A percentile compares a stretch with the other conserved stretches of the same genome.
phyloP scores from a whole-genome alignment of 1,140 invertebrate species.

The Trissolcus basalis region DNA sequence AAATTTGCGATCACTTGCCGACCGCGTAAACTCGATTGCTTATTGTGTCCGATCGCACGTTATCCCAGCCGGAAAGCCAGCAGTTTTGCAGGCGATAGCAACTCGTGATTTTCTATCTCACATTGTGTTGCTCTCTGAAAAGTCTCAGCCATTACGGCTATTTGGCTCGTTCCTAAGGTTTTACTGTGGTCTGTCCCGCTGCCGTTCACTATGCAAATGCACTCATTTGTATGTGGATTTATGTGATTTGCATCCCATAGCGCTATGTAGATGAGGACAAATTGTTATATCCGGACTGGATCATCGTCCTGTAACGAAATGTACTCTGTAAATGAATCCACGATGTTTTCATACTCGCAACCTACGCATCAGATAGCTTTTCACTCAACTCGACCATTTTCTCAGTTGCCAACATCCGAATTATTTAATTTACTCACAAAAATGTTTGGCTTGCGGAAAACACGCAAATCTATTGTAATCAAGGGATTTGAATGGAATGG shows the following conservation, averaged over 20 bases:
- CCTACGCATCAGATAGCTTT: no score
- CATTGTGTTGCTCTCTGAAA: background rate
- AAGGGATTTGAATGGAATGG: no score
- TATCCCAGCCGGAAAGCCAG: background rate
- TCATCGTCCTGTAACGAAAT: slow-evolving; percentile 10
- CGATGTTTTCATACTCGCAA: background rate
- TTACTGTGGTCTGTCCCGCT: background rate
- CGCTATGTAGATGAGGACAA: slow-evolving; percentile 26
- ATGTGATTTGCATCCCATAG: slow-evolving; percentile 42
- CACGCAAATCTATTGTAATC: no score
- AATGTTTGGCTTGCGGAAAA: no score
- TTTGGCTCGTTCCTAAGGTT: slow-evolving; percentile 8
- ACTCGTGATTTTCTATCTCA: background rate
- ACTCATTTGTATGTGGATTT: slow-evolving; percentile 42
- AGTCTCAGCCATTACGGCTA: slow-evolving; percentile 1
- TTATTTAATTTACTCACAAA: no score
- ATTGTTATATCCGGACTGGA: slow-evolving; percentile 30
- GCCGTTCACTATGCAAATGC: slow-evolving; percentile 27
- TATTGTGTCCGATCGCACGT: background rate
- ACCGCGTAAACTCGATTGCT: background rate
- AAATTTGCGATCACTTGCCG: background rate
- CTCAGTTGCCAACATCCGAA: no score
- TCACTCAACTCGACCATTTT: no score
- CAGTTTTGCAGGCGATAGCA: background rate
- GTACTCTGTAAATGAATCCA: slow-evolving; percentile 10